Evolutionary conservation across 2,113 vertebrate genomes (phyloP), one percentile per base, ranked within the genome.

Genomic region (Pogona vitticeps): DNA sequence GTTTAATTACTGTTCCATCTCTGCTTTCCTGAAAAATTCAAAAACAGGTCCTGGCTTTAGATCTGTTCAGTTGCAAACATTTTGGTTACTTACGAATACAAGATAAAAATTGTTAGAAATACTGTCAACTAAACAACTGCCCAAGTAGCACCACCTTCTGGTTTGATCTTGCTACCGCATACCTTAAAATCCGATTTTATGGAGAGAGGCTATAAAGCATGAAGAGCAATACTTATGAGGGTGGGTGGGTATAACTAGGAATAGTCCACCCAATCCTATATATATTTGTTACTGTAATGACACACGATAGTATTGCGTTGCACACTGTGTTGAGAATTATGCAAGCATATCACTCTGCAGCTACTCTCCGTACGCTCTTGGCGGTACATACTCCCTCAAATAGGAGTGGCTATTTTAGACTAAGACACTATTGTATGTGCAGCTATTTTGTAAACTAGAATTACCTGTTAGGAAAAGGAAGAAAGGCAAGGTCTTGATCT

Each of bases 81-180:
- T 58, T 31, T 52, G 12, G 6, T 67, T n/a, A 79, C 28, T 36
- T 81, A 75, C 40, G 14, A 9, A 13, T n/a, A 13, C 9, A 65
- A 59, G 28, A 68, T 26, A 38, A 31, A 88, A 68, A 70, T 8
- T 61, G 40, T 42, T 83, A 65, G 72, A 33, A 86, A 33, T 40
- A 85, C 42, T 71, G 83, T 13, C 40, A 80, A 10, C 68, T 56
- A 52, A 83, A 42, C 23, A 77, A 31, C 36, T 17, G 63, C 63
- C 13, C 3, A 31, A 31, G 38, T 28, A 83, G 65, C 20, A 40
- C 70, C 31, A 61, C 67, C 75, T 90, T 82, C 87, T 90, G 85
- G 61, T 3, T 42, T 36, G 63, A 28, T 70, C 21, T 63, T 61
- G 56, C 56, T 61, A 59, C 31, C 72, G 46, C 75, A 88, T 76